Conservation (phyloP, 2,113 vertebrate genomes). For the Fulica atra region DNA sequence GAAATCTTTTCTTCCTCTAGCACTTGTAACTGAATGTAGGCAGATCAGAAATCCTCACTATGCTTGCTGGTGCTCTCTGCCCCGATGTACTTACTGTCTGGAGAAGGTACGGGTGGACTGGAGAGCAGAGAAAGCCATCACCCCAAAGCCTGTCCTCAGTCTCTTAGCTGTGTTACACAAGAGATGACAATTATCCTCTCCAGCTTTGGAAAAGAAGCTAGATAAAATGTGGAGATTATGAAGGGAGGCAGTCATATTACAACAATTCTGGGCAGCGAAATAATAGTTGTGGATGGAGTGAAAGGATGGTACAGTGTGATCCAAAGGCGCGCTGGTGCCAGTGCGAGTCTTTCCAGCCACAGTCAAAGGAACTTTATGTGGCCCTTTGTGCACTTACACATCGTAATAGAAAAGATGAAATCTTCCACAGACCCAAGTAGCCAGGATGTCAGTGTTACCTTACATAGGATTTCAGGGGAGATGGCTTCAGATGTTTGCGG, state of each 20-base stretch:
- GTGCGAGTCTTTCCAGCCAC: neutral
- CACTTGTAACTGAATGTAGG: neutral
- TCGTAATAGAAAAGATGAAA: neutral
- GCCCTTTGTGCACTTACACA: neutral
- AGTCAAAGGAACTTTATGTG: neutral
- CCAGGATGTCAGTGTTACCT: neutral
- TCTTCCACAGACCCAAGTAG: neutral
- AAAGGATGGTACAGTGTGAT: neutral
- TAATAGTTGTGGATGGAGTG: neutral
- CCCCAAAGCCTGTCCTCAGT: neutral
- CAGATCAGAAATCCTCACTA: neutral
- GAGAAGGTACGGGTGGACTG: neutral
- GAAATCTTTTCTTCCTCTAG: neutral
- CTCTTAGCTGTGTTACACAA: neutral
- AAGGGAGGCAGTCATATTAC: slow-evolving; percentile 21
- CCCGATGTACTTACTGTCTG: neutral
- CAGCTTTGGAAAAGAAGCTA: neutral
- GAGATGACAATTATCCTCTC: neutral
- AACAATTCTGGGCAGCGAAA: neutral
- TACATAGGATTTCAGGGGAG: neutral
- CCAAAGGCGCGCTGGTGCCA: neutral
- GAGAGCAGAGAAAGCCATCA: neutral
- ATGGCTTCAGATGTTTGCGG: neutral
- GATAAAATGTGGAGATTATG: slow-evolving; percentile 37
- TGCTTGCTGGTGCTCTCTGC: neutral